Evolutionary conservation across 2,113 vertebrate species (phyloP), one percentile per base, ranked within the genome.

Genomic region (Callocephalon fimbriatum): DNA sequence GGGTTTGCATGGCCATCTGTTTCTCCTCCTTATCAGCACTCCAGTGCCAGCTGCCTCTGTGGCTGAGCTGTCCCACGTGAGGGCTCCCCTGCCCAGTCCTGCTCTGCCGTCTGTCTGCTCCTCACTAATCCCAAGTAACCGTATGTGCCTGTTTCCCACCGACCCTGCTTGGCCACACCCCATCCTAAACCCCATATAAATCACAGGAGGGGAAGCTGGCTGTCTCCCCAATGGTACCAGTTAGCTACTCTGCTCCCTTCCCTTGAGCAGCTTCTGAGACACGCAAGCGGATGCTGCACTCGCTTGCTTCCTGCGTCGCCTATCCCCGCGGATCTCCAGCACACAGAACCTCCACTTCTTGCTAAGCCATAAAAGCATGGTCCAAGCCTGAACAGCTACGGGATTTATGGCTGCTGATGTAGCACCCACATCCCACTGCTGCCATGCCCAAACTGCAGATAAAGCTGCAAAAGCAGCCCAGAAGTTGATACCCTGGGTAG

Each of bases 1-100:
- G 95, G 95, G 88, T 83, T 96, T 86, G 75, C 31, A 4, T 66
- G 91, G 79, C 96, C 96, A 97, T 95, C 94, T 96, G 96, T 92
- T 93, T 96, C 93, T 95, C 82, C 94, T 97, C 91, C 88, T 92
- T 95, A 96, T 95, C 83, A 92, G 86, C 10, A 2, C 91, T 95
- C 75, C 3, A 0, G 72, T 96, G 94, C 95, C 95, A 96, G 94
- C 95, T 93, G 95, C 95, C 91, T 96, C 86, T 95, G 91, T 9
- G 90, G 94, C 94, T 93, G 77, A 93, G 94, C 94, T 8, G 7
- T 80, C 91, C 79, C 91, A 86, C 27, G 3, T 92, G 96, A 16
- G 1, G 67, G 54, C 75, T 95, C 91, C 72, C 75, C 67, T 93
- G 93, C 86, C 86, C 15, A 0, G 75, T 81, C 61, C 77, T 63